These are phyloP conservation scores for Orchesella flavescens DNA, from an alignment of 2,888 invertebrate genomes.

Conservation along the genomic window DNA sequence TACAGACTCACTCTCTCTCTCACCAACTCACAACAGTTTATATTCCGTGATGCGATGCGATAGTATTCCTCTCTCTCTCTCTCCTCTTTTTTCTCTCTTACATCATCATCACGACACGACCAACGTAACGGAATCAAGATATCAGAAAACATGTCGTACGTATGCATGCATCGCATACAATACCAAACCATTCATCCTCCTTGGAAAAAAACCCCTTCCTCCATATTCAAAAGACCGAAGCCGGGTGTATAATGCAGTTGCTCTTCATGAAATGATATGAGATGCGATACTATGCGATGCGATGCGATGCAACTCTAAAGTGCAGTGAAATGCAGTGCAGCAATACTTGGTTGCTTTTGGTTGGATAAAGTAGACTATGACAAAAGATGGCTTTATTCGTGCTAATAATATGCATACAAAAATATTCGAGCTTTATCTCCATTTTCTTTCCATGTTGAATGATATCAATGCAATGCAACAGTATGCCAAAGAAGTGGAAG, in stretches of 20 bases:
- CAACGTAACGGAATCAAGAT: slow-evolving; percentile 55
- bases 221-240: too few relatives aligned
- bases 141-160: slow-evolving; percentile 55
- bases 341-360: too few relatives aligned
- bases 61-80: slow-evolving; percentile 26
- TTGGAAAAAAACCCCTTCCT: too few relatives aligned
- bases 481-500: too few relatives aligned
- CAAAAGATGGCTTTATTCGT: too few relatives aligned
- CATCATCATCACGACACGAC: slow-evolving; percentile 21
- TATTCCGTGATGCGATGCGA: slow-evolving; percentile 30
- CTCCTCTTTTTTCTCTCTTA: slow-evolving; percentile 31
- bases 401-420: too few relatives aligned
- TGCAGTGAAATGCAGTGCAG: background rate
- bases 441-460: too few relatives aligned
- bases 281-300: background rate
- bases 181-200: background rate
- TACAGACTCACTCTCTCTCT: background rate
- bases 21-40: background rate
- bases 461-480: too few relatives aligned
- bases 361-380: too few relatives aligned
- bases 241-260: too few relatives aligned
- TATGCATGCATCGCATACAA: slow-evolving; percentile 3
- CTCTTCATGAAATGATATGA: background rate
- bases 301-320: background rate
- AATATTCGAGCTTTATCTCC: too few relatives aligned